Conservation (phyloP, 2,113 vertebrate species). For the Agapornis roseicollis region DNA sequence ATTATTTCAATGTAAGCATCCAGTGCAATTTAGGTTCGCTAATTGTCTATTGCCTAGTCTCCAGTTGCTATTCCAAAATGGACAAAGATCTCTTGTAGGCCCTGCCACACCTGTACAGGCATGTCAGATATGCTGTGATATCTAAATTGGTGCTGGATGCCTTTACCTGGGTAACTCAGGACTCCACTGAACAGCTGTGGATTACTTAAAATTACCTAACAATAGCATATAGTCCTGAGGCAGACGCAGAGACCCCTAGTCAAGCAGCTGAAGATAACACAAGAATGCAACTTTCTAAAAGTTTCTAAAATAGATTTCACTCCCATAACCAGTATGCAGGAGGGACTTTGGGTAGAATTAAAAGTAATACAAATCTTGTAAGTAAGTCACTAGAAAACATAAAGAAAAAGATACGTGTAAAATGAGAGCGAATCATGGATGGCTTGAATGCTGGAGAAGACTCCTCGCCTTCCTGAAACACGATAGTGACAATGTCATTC, state of each 20-base stretch:
- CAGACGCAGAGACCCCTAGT: background rate
- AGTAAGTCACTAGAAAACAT: background rate
- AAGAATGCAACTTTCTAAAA: background rate
- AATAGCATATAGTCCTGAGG: background rate
- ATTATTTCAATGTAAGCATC: background rate
- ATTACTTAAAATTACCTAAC: background rate
- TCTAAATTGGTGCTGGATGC: background rate
- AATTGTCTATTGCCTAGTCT: background rate
- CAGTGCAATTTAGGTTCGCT: background rate
- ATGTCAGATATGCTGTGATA: background rate
- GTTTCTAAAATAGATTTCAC: background rate
- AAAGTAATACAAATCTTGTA: background rate
- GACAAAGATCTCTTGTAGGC: background rate
- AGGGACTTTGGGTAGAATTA: background rate
- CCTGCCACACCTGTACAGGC: background rate
- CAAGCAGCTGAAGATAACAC: background rate
- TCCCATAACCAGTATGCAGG: background rate
- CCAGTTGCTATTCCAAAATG: background rate
- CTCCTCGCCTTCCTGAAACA: constrained; percentile 97
- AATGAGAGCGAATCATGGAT: constrained; percentile 99
- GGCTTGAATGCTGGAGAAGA: constrained; percentile 92
- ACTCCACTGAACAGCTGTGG: background rate
- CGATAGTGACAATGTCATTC: constrained; percentile 97
- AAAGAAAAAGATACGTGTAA: constrained; percentile 92
- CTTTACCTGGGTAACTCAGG: background rate